Evolutionary conservation across 2,888 invertebrate genomes (phyloP).

Genomic region (Drosophila peninsularis): DNA sequence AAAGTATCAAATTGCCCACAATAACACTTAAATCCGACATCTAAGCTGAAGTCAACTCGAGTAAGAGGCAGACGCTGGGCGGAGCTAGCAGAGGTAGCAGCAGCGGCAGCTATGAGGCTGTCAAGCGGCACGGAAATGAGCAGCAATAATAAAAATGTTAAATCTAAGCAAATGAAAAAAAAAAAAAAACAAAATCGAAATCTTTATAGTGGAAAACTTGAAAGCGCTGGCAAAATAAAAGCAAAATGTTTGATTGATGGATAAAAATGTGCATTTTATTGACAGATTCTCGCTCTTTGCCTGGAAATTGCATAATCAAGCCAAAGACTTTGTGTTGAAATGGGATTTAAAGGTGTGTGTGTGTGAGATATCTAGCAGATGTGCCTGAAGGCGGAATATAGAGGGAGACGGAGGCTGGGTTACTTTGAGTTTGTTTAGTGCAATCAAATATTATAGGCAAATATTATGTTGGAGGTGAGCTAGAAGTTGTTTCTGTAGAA

Average conservation of each 20-base stretch:
- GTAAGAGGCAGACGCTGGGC: conserved; percentile 19
- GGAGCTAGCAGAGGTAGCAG: neutral
- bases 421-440: too few relatives aligned
- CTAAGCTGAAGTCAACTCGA: conserved; percentile 67
- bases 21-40: conserved; percentile 80
- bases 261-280: conserved; percentile 32
- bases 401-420: too few relatives aligned
- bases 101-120: conserved; percentile 21
- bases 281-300: conserved; percentile 23
- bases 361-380: neutral
- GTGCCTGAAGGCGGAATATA: too few relatives aligned
- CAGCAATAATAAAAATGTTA: conserved; percentile 69
- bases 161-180: conserved; percentile 23
- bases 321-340: neutral
- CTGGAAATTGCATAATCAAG: conserved; percentile 13
- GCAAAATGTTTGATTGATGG: conserved; percentile 27
- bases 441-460: too few relatives aligned
- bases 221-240: conserved; percentile 19
- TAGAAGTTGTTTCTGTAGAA: neutral
- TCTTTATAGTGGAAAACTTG: conserved; percentile 18
- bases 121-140: conserved; percentile 59
- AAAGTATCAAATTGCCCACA: conserved; percentile 83
- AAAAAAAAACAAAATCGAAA: neutral
- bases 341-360: neutral
- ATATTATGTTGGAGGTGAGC: neutral